phyloP scores from a whole-genome alignment of 1,140 invertebrate genomes.

The Leptinotarsa texana region DNA sequence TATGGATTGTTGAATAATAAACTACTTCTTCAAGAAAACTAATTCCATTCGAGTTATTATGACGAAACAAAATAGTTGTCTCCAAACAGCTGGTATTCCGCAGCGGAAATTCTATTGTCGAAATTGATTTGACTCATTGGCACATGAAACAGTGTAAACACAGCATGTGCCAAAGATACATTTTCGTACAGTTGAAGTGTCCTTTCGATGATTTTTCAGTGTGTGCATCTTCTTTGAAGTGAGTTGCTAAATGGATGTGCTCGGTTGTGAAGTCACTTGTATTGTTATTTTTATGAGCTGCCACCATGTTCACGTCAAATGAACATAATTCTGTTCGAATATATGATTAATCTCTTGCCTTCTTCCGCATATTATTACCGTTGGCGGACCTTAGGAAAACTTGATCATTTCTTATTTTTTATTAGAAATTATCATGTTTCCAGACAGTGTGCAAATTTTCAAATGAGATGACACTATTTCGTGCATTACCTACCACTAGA shows the following conservation, averaged over 20 bases:
- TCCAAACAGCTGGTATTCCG: neutral
- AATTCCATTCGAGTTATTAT: too few relatives aligned
- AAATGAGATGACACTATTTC: too few relatives aligned
- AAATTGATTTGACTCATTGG: neutral
- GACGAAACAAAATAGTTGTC: too few relatives aligned
- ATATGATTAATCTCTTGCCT: neutral
- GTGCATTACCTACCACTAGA: too few relatives aligned
- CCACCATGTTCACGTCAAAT: neutral
- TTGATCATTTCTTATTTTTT: too few relatives aligned
- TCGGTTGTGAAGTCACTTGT: neutral
- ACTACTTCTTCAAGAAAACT: too few relatives aligned
- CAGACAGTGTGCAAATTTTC: too few relatives aligned
- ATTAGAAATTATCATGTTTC: too few relatives aligned
- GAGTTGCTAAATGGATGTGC: neutral
- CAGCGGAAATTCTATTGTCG: neutral
- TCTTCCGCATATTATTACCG: neutral
- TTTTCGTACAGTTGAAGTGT: neutral
- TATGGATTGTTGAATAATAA: too few relatives aligned
- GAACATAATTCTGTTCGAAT: neutral
- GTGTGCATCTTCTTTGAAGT: neutral
- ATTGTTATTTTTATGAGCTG: neutral
- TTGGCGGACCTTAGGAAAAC: too few relatives aligned
- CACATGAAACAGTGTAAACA: conserved; percentile 5
- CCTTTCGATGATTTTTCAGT: neutral
- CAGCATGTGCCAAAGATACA: neutral